These are phyloP conservation scores for Hipparchia semele DNA, from an alignment of 2,888 invertebrate genomes.

Conservation along the genomic window DNA sequence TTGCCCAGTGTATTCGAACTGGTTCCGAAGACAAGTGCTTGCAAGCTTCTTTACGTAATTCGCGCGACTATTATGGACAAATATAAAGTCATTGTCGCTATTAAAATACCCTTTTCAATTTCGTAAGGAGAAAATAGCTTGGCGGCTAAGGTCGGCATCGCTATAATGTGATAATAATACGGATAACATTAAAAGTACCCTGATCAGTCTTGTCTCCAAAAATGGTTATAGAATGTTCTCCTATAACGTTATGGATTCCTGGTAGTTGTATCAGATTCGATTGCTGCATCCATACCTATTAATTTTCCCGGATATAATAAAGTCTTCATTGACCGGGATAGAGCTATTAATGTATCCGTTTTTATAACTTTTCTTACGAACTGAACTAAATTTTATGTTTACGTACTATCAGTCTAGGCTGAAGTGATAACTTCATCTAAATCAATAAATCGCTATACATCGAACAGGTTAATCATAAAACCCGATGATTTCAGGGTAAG, in stretches of 20 bases:
- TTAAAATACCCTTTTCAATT: slow-evolving; percentile 33
- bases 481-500: too few relatives aligned
- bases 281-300: too few relatives aligned
- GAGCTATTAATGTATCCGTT: too few relatives aligned
- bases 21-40: slow-evolving; percentile 59
- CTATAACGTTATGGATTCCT: background rate
- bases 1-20: slow-evolving; percentile 47
- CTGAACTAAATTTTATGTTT: too few relatives aligned
- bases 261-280: too few relatives aligned
- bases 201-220: background rate
- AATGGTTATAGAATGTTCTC: background rate
- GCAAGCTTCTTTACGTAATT: slow-evolving; percentile 58
- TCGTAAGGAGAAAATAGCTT: slow-evolving; percentile 29
- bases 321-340: too few relatives aligned
- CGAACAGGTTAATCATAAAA: too few relatives aligned
- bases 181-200: background rate
- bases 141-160: slow-evolving; percentile 1
- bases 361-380: too few relatives aligned
- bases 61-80: slow-evolving; percentile 47
- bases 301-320: too few relatives aligned
- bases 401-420: too few relatives aligned
- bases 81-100: slow-evolving; percentile 42
- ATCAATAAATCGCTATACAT: too few relatives aligned
- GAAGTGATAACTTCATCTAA: too few relatives aligned
- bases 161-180: background rate